phyloP scores from a whole-genome alignment of 2,113 vertebrate species.

The Sula dactylatra region DNA sequence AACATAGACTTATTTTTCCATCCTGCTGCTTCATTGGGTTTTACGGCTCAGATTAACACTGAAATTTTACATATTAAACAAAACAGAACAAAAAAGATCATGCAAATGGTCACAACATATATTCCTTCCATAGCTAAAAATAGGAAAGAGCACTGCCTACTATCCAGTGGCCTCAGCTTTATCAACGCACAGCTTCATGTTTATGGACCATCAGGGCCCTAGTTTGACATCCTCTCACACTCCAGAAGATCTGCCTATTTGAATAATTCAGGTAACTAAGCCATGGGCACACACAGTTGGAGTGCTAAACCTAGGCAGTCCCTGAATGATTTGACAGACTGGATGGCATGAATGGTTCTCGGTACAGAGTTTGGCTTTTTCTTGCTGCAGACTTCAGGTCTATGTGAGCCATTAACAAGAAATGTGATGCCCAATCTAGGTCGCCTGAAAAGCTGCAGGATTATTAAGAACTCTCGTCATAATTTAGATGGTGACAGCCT shows the following conservation, averaged over 20 bases:
- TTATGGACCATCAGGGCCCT: neutral
- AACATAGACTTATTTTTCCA: neutral
- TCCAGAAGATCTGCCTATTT: neutral
- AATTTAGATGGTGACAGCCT: neutral
- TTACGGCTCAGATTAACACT: neutral
- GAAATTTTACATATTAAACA: neutral
- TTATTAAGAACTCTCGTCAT: neutral
- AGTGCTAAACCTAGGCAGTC: neutral
- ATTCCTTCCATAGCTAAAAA: neutral
- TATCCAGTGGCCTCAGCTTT: neutral
- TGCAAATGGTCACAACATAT: neutral
- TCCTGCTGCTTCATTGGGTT: neutral
- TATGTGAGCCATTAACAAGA: neutral
- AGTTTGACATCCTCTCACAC: neutral
- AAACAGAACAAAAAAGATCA: neutral
- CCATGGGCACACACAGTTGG: neutral
- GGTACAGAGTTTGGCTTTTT: neutral
- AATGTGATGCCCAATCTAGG: neutral
- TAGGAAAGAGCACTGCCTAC: neutral
- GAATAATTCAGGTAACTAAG: neutral
- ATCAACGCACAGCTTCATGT: neutral
- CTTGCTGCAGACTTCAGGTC: neutral
- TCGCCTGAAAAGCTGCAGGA: neutral
- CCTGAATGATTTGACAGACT: neutral
- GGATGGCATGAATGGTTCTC: neutral